These are phyloP conservation scores for Serrognathus titanus DNA, from an alignment of 2,888 invertebrate species.

Conservation along the genomic window DNA sequence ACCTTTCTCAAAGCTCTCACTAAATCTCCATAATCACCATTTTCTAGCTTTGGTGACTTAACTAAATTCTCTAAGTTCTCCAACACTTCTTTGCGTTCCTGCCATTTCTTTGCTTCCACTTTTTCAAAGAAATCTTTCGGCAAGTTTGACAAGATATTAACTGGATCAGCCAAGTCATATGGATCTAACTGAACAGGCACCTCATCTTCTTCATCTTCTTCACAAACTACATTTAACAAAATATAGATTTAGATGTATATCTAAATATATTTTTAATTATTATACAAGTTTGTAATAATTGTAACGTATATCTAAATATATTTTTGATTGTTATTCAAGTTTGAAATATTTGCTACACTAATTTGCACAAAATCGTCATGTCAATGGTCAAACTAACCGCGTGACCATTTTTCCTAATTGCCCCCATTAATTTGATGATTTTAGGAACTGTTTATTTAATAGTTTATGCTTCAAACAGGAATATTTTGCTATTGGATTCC, in stretches of 20 bases:
- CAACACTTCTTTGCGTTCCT: slow-evolving; percentile 88
- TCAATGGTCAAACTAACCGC: too few species aligned
- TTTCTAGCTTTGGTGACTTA: slow-evolving; percentile 80
- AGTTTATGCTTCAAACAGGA: too few species aligned
- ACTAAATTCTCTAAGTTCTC: slow-evolving; percentile 77
- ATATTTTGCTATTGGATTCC: too few species aligned
- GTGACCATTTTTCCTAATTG: too few species aligned
- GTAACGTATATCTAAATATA: too few species aligned
- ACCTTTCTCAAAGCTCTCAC: slow-evolving; percentile 86
- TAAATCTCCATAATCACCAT: slow-evolving; percentile 89
- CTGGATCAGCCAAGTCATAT: slow-evolving; percentile 85
- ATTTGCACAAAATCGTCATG: too few species aligned
- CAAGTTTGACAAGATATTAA: slow-evolving; percentile 87
- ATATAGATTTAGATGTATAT: neutral
- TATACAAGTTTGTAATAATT: too few species aligned
- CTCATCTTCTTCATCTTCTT: slow-evolving; percentile 58
- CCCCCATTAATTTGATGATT: too few species aligned
- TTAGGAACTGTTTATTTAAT: too few species aligned
- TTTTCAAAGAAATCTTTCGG: slow-evolving; percentile 96
- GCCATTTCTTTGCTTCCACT: slow-evolving; percentile 94
- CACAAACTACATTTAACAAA: slow-evolving; percentile 49
- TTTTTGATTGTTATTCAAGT: too few species aligned
- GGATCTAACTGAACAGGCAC: slow-evolving; percentile 71
- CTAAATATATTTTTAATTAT: neutral
- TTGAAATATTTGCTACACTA: too few species aligned